Evolutionary conservation across 2,113 vertebrate species (phyloP), one percentile per base, ranked within the genome.

Genomic region (Todiramphus saurophagus): DNA sequence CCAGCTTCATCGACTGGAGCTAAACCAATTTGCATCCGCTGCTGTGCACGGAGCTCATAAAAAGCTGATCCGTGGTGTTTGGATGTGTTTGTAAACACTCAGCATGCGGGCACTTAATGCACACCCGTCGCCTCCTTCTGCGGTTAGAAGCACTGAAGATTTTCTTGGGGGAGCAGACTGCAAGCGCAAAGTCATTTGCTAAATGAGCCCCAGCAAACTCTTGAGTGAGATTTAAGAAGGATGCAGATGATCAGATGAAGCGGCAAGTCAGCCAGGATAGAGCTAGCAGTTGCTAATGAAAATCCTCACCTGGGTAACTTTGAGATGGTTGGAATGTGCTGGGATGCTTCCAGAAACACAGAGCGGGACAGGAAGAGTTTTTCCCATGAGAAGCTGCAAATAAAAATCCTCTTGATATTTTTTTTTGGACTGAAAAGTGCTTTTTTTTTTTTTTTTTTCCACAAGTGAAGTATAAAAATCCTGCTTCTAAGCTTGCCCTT

Each of bases 31-130:
- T 91, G 83, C 80, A 84, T 75, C 87, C 15, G 1, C 17, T 7
- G 30, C 80, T 3, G 3, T 4, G 33, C 60, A 6, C 10, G 19
- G 53, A 0, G 9, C 78, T 94, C 72, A 18, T 58, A 0, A 50
- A 81, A 53, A 53, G 53, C 78, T 15, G 88, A 67, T 66, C 63
- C 1, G 4, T 3, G 13, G 64, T 1, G 48, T 23, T 60, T 0
- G 23, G 83, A 35, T 79, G 66, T 56, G 94, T 85, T 94, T 94
- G 91, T 53, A 93, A 95, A 96, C 95, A 84, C 80, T 17, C 50
- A 89, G 80, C 60, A 3, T 41, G 93, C 46, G 10, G 1, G 59
- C n/a, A 5, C 43, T 78, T 25, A 39, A 63, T 5, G 50, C 72
- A 13, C 44, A 5, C 41, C 48, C 46, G 5, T 67, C 10, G 16